Base-by-base conservation (phyloP, 2,113 vertebrate genomes). In the Coptodon bakossiorum region DNA sequence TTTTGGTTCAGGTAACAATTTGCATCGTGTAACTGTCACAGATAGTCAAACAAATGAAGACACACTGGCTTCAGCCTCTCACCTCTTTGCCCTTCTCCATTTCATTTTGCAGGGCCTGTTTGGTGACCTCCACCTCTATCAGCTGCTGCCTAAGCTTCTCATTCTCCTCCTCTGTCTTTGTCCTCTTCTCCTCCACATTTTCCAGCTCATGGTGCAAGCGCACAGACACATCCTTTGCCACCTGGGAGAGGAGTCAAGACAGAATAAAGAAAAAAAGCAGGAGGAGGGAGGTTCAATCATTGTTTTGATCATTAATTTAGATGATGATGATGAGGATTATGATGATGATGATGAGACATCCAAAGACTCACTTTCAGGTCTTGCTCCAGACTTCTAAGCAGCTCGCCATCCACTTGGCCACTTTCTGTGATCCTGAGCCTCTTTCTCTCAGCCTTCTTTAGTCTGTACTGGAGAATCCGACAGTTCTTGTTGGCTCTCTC, bases 401-500 rank as follows among this genome's bases (percentile, higher is more conserved):
- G 96, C 93, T 99, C 98, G 5, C 97, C 97, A 9, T 99, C 99
- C 2, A 99, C 98, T 92, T 99, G 98, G 0, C 98, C 99, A 0
- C 96, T 99, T 91, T 99, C 97, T 8, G 98, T 97, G 0, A 98
- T 98, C 48, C 98, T 96, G 9, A 98, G 95, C 88, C 97, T 95
- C 94, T 99, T 99, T 93, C 98, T 97, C 92, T 99, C 99, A 0
- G 98, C 98, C 92, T 99, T 99, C 91, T 98, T 97, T 92, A 99
- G 97, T 68, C 99, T 96, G 94, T 99, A 99, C 94, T 99, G 99
- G 73, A 99, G 97, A 91, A 99, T 99, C 90, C 99, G 95, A 90
- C 99, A 99, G 96, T 99, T 99, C 95, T 99, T 99, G 96, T 99
- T 98, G 94, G 99, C 98, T 93, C 99, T 96, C 92, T 99, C 99